phyloP scores from a whole-genome alignment of 2,113 vertebrate genomes.

The Rutilus rutilus region DNA sequence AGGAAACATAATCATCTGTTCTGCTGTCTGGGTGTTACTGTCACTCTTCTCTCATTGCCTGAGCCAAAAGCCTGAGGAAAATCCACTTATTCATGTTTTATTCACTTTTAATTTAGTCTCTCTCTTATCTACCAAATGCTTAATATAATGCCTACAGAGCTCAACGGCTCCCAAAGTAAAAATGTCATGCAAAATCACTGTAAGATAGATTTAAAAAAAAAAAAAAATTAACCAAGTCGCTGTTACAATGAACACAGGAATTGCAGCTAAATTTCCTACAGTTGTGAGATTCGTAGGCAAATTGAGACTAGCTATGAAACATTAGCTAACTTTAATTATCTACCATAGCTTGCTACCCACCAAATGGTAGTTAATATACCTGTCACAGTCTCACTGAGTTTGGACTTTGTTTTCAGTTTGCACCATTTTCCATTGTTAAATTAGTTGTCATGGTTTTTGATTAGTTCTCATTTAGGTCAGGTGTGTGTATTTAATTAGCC shows the following conservation, averaged over 20 bases:
- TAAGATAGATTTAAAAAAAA: not conserved
- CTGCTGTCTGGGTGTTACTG: slow-evolving; percentile 44
- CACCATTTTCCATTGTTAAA: too few species aligned
- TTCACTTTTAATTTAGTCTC: slow-evolving; percentile 23
- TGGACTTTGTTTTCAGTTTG: too few species aligned
- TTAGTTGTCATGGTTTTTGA: too few species aligned
- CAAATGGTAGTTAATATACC: not conserved
- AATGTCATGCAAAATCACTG: not conserved
- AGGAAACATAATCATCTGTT: slow-evolving; percentile 46
- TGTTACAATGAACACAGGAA: not conserved
- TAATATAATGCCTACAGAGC: slow-evolving; percentile 3
- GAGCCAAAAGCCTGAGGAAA: slow-evolving; percentile 1
- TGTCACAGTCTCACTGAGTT: too few species aligned
- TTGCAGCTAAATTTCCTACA: not conserved
- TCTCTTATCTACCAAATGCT: not conserved
- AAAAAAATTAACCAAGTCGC: not conserved
- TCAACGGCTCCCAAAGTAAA: not conserved
- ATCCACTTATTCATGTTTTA: slow-evolving; percentile 1
- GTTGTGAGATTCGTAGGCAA: not conserved
- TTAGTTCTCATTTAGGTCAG: too few species aligned
- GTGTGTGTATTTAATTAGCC: too few species aligned
- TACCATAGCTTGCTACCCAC: not conserved
- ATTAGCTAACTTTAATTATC: not conserved
- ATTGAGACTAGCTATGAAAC: not conserved
- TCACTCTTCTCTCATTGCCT: not conserved